Base-by-base conservation (phyloP, 1,140 invertebrate species). In the Drosophila carrolli region DNA sequence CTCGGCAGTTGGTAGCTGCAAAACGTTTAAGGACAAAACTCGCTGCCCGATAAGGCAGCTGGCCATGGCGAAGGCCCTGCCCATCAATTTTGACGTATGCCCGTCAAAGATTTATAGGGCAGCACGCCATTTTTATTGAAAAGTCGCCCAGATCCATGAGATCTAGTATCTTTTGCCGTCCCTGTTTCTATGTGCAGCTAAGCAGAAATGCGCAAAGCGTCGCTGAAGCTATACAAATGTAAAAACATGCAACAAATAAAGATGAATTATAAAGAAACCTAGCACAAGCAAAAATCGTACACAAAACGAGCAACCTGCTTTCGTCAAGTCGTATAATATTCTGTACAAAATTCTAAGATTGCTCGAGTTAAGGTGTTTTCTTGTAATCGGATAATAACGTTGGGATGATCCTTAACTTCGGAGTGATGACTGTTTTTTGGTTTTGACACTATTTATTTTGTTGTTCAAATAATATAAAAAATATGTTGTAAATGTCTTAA, bases 21-120 rank as follows among this genome's bases (percentile, higher is more conserved):
- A 88, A 88, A 83, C 83, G 84, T 88, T 88, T 88, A 88, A 80
- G 74, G 81, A 88, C 84, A 88, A 89, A 88, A 88, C 79, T 84
- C 83, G 83, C 82, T 86, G 71, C 47, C 53, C 51, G 68, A 72
- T 71, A 71, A 58, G 51, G 44, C 68, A 71, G 67, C 67, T 71
- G 67, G 51, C 46, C 16, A 3, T 9, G 19, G 40, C 9, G 38
- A 46, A 40, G 55, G 43, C 40, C 40, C 54, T 11, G 29, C 41
- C 82, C 82, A 75, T 88, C 83, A 83, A 77, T 77, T 79, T 77
- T 83, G 84, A 88, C 83, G 63, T 76, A 53, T 75, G 75, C 48
- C 67, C 81, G 50, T 86, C 83, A 86, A 84, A 40, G 58, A 23
- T 62, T 46, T 29, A 54, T 40, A 19, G 50, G 9, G 23, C 46